Evolutionary conservation across 2,888 invertebrate species (phyloP), one percentile per base, ranked within the genome.

Genomic region (Marronus borbonicus): DNA sequence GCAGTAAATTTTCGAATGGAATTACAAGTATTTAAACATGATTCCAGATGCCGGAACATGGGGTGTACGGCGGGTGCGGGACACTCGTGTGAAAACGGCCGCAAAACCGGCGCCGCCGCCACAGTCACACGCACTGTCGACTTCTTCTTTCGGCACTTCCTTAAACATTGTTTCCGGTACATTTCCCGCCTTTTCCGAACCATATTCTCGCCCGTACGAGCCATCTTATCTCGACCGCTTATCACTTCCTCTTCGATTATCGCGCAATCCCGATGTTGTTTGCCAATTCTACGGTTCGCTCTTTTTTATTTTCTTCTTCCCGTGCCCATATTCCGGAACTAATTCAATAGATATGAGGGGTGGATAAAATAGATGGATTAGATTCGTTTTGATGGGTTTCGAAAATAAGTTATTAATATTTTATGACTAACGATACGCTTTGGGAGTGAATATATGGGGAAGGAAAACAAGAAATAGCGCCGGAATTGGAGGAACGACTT

Each of bases 111-210:
- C 76, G 31, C 36, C 36, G n/a, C 17, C 36, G 12, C 49, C 44
- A 66, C 64, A 28, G 24, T 10, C 36, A 49, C 65, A 65, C 64
- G 50, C 77, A 66, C 39, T 55, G 28, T 68, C 66, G 60, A 58
- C 82, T 81, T 80, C 75, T 83, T 84, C 85, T 84, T 84, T 82
- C 85, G 83, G 84, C 86, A 86, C 86, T 87, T 86, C 84, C 86
- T 87, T 86, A 86, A 84, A 84, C 86, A 87, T 87, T 85, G 86
- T 86, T 88, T 88, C 88, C 88, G 87, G 85, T 87, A 88, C 87
- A 88, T 88, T 88, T 87, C 85, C 85, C 86, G 84, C 83, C 86
- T 87, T 66, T 88, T 87, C 87, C 87, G 83, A 86, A 87, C 88
- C 88, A 87, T 88, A 87, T 88, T 87, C 86, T 84, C 77, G 86